Percentiles rank a stretch among this genome's conserved stretches.
Conservation (phyloP, 2,113 vertebrate species). For the Actenoides hombroni region DNA sequence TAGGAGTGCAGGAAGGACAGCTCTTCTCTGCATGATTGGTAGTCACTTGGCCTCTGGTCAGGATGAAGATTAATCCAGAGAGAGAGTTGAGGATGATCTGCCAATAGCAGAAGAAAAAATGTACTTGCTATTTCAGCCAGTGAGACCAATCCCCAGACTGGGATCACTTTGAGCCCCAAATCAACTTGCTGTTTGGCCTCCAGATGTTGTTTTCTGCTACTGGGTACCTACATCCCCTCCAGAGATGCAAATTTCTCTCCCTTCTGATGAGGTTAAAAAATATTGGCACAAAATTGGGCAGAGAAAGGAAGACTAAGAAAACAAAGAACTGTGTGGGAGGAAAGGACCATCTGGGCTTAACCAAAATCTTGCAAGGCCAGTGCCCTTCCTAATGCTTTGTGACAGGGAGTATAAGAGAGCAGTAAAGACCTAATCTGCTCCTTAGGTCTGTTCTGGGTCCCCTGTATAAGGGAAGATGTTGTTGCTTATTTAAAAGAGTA, state of each 20-base stretch:
- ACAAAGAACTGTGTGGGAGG: neutral
- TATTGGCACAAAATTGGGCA: neutral
- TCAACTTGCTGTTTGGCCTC: neutral
- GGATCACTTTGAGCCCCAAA: neutral
- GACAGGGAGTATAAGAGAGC: accelerated
- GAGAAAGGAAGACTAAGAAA: neutral
- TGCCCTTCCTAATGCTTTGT: neutral
- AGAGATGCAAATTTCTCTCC: neutral
- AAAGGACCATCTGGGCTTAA: neutral
- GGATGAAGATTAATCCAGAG: neutral
- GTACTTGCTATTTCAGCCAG: neutral
- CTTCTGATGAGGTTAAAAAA: neutral
- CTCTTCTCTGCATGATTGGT: neutral
- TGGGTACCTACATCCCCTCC: neutral
- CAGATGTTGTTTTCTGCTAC: neutral
- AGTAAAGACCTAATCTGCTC: neutral
- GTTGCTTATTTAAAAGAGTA: neutral
- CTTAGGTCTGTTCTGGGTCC: accelerated
- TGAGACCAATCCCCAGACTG: neutral
- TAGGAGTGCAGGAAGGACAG: neutral
- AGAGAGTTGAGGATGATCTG: neutral
- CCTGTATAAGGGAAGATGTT: neutral
- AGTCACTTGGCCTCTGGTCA: neutral
- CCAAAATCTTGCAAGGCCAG: neutral
- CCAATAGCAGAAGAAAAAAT: neutral